Base-by-base conservation (phyloP, 2,797 vertebrate species). In the Columba guinea region DNA sequence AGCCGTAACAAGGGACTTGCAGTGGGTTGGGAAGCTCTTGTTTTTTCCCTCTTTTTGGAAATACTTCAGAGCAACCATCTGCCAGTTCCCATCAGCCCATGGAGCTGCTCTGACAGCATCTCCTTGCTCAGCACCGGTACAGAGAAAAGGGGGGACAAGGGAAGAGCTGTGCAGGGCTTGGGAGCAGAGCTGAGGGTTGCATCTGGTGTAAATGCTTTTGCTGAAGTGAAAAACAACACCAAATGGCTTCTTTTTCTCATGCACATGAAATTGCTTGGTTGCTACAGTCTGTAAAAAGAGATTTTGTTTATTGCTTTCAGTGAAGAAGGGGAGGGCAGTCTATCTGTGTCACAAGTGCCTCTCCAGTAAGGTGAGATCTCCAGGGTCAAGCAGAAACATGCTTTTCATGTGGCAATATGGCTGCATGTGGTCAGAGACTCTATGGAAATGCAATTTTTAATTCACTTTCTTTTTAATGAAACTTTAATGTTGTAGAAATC, bases 51-150 rank as follows among this genome's bases (percentile, higher is more conserved):
- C 89, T 83, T 85, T 83, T 91, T 86, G 84, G 89, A 96, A 88
- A 74, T 68, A 88, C 69, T 89, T 90, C 94, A 92, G 76, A 90
- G 32, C 65, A 81, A 39, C 93, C 87, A 93, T 92, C 87, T 95
- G 89, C 39, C 62, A 60, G 46, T 65, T 91, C 85, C 84, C 48
- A 71, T 13, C 70, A 78, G 55, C 44, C 44, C 0, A 2, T 39
- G 62, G 79, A 90, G 82, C 64, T 80, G 58, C 77, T 87, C 63
- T 94, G 76, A 75, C 52, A 80, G 48, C 58, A 60, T 58, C 35
- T 87, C 80, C 55, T 63, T 59, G 67, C 53, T 77, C 76, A 56
- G 81, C 44, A 32, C 53, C 10, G 2, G 41, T 26, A 26, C 44
- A 71, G 71, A 1, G 12, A 85, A 68, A 86, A 76, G 41, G 89